These are phyloP conservation scores for Luffia ferchaultella DNA, from an alignment of 2,888 invertebrate species.

Conservation along the genomic window DNA sequence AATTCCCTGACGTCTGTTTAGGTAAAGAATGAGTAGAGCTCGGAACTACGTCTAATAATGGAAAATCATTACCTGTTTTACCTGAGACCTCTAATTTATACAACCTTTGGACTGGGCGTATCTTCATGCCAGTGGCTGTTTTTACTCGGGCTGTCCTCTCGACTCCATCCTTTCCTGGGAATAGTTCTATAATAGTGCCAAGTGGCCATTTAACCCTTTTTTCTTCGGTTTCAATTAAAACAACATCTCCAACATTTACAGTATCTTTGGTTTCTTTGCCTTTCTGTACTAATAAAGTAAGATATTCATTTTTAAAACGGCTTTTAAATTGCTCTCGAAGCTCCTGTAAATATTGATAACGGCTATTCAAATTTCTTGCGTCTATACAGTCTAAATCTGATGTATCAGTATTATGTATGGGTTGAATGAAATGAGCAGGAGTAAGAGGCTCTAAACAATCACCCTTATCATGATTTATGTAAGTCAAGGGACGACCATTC, in stretches of 20 bases:
- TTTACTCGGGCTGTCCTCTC: not conserved
- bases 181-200: not conserved
- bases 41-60: not conserved
- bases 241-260: not conserved
- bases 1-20: not conserved
- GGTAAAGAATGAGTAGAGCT: not conserved
- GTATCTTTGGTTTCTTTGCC: not conserved
- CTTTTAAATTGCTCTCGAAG: not conserved
- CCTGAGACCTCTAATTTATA: not conserved
- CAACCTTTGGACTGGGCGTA: not conserved
- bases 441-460: slow-evolving; percentile 1
- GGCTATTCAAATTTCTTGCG: not conserved
- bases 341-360: not conserved
- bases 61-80: not conserved
- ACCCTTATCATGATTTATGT: not conserved
- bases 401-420: not conserved
- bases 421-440: not conserved
- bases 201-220: not conserved
- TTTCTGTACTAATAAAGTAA: not conserved
- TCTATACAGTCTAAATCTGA: not conserved
- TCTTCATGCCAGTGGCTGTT: not conserved
- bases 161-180: not conserved
- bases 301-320: not conserved
- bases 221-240: not conserved
- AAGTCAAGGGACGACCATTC: slow-evolving; percentile 1